Base-by-base conservation (phyloP, 2,888 invertebrate genomes). In the Plusia festucae region DNA sequence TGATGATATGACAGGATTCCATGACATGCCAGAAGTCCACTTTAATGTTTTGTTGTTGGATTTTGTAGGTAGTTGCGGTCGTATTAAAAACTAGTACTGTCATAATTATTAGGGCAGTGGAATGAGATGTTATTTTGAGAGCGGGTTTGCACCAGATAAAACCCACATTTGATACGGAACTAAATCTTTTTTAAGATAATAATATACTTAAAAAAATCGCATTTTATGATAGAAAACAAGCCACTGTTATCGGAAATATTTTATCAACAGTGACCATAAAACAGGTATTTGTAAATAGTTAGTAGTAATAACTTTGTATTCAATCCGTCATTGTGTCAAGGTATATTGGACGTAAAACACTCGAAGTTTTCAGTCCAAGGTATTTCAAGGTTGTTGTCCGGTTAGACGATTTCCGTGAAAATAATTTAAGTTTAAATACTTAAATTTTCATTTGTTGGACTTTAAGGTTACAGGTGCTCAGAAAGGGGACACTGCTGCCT, bases 121-220 rank as follows among this genome's bases (percentile, higher is more conserved):
- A 40, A n/a, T 40, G 15, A 40, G 5, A n/a, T 13, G 15, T 15
- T 15, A 34, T 40, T n/a, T n/a, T 7, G 40, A 15, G 1, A 30
- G 0, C n/a, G 15, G 15, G n/a, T n/a, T 40, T 40, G 15, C 6
- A n/a, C 40, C 40, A 40, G n/a, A 40, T 40, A 1, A n/a, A n/a
- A 40, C 3, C n/a, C 3, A 40, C n/a, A 15, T 4, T 40, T 40
- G 40, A 40, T 40, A 40, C n/a, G n/a, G n/a, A n/a, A 6, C n/a
- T n/a, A 15, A 40, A 40, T 40, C 40, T 40, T 40, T n/a, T 34
- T 40, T 40, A n/a, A 40, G 40, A 40, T 40, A 40, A 40, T 40
- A n/a, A 5, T n/a, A n/a, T 40, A 40, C 40, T 40, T 6, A 13
- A 40, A 40, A 40, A 40, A 40, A 24, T 3, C 40, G 15, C n/a